These are phyloP conservation scores for Plecotus auritus DNA, from an alignment of 2,113 vertebrate species.

Conservation along the genomic window DNA sequence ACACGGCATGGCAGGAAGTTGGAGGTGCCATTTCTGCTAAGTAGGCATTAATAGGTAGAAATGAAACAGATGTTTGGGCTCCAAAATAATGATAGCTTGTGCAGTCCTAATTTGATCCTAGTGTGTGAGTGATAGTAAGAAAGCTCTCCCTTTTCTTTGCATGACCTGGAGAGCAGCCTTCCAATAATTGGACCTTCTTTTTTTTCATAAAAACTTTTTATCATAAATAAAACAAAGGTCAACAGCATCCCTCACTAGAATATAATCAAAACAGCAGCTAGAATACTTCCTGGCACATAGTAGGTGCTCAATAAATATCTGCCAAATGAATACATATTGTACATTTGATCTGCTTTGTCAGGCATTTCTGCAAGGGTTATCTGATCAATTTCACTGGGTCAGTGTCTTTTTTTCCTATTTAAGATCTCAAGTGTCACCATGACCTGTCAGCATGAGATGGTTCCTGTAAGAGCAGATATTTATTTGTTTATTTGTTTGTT, in stretches of 20 bases:
- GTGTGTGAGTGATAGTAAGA: background rate
- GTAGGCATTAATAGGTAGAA: background rate
- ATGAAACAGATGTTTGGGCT: background rate
- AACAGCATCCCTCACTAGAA: background rate
- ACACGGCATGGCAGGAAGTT: background rate
- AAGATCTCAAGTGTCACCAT: background rate
- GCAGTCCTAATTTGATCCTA: background rate
- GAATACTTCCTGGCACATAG: background rate
- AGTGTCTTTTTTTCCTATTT: background rate
- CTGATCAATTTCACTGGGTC: background rate
- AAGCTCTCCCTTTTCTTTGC: background rate
- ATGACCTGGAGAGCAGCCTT: background rate
- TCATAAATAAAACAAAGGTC: background rate
- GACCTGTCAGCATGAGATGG: background rate
- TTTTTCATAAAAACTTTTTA: background rate
- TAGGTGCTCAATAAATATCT: background rate
- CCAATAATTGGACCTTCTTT: background rate
- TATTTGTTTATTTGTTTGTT: background rate
- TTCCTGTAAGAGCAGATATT: background rate
- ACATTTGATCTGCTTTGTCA: background rate
- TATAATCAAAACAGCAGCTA: background rate
- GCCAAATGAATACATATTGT: background rate
- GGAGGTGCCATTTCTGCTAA: background rate
- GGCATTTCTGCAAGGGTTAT: background rate
- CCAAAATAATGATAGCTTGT: background rate